These are phyloP conservation scores for Pogona vitticeps DNA, from an alignment of 2,113 vertebrate genomes.

Conservation along the genomic window DNA sequence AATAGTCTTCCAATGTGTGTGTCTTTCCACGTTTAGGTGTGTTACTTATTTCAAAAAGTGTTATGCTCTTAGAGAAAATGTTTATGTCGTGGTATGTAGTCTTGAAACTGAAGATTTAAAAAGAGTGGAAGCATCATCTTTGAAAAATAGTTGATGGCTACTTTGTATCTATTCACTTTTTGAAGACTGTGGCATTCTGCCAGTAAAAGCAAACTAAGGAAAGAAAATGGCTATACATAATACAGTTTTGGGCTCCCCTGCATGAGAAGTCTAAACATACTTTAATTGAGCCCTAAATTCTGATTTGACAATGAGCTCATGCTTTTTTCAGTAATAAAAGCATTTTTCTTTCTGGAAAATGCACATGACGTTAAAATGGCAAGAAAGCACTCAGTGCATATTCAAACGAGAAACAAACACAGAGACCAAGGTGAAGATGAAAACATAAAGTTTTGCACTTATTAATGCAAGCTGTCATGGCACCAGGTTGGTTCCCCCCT, in stretches of 20 bases:
- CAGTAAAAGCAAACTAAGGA: background rate
- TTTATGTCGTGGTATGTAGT: background rate
- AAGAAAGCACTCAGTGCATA: background rate
- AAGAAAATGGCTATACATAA: background rate
- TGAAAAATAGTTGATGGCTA: background rate
- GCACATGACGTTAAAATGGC: background rate
- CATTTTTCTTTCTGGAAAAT: conserved; percentile 13
- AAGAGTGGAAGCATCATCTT: background rate
- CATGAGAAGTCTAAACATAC: conserved; percentile 8
- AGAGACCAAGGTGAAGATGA: background rate
- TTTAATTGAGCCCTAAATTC: conserved; percentile 27
- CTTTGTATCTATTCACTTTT: background rate
- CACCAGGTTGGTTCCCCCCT: background rate
- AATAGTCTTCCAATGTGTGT: background rate
- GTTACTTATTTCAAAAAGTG: background rate
- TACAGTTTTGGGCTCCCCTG: background rate
- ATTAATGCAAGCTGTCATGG: conserved; percentile 19
- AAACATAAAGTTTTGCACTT: conserved; percentile 26
- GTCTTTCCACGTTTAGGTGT: background rate
- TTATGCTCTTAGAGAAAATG: no score
- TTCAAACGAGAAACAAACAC: background rate
- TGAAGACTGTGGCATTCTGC: background rate
- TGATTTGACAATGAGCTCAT: background rate
- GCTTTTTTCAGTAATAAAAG: background rate
- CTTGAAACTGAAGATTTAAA: background rate